Percentiles rank a stretch among this genome's conserved stretches.
These are phyloP conservation scores for Amyelois transitella DNA, from an alignment of 1,140 invertebrate species.

Conservation along the genomic window DNA sequence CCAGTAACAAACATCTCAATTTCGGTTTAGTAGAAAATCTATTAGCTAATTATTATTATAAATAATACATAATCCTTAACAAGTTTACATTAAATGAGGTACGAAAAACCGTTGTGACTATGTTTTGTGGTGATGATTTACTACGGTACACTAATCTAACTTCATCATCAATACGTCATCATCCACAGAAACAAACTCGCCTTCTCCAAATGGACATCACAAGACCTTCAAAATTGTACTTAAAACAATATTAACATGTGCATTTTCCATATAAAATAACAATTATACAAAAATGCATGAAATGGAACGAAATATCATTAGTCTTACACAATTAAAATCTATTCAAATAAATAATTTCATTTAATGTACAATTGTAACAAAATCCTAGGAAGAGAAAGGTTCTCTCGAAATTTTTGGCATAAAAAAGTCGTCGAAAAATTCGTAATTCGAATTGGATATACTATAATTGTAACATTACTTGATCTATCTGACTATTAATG, in stretches of 20 bases:
- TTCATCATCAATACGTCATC: slow-evolving; percentile 24
- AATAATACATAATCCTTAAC: slow-evolving; percentile 43
- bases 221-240: slow-evolving; percentile 21
- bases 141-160: slow-evolving; percentile 42
- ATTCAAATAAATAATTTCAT: slow-evolving; percentile 62
- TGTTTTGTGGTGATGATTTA: slow-evolving; percentile 41
- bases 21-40: slow-evolving; percentile 24
- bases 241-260: slow-evolving; percentile 60
- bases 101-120: slow-evolving; percentile 70
- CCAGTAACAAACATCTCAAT: slow-evolving; percentile 17
- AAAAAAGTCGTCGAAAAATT: slow-evolving; percentile 11
- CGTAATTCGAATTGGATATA: neutral
- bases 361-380: slow-evolving; percentile 41
- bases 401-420: slow-evolving; percentile 36
- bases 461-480: slow-evolving; percentile 5
- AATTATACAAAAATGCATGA: slow-evolving; percentile 69
- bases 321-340: slow-evolving; percentile 45
- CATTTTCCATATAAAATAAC: slow-evolving; percentile 61
- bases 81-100: slow-evolving; percentile 66
- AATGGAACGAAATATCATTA: slow-evolving; percentile 63
- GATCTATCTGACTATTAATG: slow-evolving; percentile 2
- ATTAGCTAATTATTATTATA: slow-evolving; percentile 36
- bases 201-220: neutral
- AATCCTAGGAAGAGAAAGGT: slow-evolving; percentile 55
- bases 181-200: neutral